Conservation (phyloP, 2,113 vertebrate genomes). For the Bothrops jararaca region DNA sequence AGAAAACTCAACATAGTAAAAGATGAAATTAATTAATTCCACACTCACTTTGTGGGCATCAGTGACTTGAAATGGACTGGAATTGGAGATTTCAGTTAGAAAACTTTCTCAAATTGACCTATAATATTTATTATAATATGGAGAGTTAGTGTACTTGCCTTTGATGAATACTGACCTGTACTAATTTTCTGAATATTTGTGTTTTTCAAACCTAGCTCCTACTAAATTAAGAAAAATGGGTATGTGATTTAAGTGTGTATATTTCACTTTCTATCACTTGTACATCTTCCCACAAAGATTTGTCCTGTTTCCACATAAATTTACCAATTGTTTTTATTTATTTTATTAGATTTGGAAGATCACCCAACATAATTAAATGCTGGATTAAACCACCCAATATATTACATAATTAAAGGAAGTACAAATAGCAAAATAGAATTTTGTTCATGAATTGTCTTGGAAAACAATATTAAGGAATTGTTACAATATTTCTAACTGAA, state of each 20-base stretch:
- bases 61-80: not conserved
- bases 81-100: not conserved
- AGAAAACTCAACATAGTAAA: not conserved
- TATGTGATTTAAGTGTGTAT: not conserved
- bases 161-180: not conserved
- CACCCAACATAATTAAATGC: not conserved
- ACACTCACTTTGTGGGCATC: not conserved
- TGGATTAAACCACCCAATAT: not conserved
- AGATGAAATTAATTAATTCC: not conserved
- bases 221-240: not conserved
- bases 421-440: not conserved
- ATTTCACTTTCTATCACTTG: not conserved
- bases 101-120: not conserved
- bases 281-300: not conserved
- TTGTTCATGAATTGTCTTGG: not conserved
- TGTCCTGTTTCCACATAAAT: not conserved
- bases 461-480: not conserved
- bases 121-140: not conserved
- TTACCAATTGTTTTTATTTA: not conserved
- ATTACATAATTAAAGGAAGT: not conserved
- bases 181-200: not conserved
- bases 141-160: not conserved
- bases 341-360: not conserved
- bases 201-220: not conserved
- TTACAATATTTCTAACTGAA: not conserved